Evolutionary conservation across 2,797 vertebrate genomes (phyloP).

Genomic region (Catamblyrhynchus diadema): DNA sequence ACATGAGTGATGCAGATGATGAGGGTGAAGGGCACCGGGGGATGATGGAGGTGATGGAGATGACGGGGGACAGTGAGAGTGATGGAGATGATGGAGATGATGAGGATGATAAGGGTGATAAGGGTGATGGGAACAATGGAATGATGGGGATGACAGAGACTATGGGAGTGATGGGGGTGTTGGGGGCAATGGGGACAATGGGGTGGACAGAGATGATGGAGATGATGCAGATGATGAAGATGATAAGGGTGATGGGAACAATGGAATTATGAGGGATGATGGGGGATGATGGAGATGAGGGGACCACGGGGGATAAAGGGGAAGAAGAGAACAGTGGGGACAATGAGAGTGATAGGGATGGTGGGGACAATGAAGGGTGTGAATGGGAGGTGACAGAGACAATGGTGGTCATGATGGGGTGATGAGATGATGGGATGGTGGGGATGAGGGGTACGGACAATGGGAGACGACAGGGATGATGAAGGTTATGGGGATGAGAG

Average conservation of each 20-base stretch:
- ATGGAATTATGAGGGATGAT: background rate
- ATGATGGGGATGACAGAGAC: background rate
- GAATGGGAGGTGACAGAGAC: background rate
- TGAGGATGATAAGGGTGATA: background rate
- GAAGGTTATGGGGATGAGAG: background rate
- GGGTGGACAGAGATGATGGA: background rate
- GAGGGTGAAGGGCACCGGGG: background rate
- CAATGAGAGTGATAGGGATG: background rate
- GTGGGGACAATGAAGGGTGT: background rate
- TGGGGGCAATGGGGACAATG: too few relatives aligned
- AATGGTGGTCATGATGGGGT: background rate
- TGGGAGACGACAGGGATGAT: background rate
- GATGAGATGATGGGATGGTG: background rate
- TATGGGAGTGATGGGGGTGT: background rate
- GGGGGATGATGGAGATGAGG: background rate
- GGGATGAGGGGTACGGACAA: background rate
- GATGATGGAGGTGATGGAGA: background rate
- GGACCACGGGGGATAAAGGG: accelerated
- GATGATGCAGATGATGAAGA: background rate
- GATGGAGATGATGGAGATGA: too few relatives aligned
- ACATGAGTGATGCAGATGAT: background rate
- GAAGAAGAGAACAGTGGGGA: background rate
- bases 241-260: background rate
- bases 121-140: background rate
- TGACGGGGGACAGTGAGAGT: background rate